Percentiles rank a stretch among this genome's conserved stretches.
Conservation (phyloP, 92 coral and sea anemone genomes). For the Palythoa caribaeorum region DNA sequence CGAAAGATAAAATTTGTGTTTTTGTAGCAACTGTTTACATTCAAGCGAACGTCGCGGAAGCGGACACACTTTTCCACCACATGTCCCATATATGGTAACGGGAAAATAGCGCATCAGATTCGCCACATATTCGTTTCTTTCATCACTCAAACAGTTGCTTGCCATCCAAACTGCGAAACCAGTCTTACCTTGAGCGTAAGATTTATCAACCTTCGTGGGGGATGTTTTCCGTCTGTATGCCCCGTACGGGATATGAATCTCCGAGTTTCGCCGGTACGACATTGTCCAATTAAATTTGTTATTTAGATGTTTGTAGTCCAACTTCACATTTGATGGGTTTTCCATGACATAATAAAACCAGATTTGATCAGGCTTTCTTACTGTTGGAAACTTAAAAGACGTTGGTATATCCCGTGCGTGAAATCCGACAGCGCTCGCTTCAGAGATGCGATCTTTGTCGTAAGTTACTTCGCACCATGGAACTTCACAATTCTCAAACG, state of each 20-base stretch:
- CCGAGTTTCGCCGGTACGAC: constrained; percentile 80
- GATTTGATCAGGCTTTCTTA: constrained; percentile 56
- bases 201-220: constrained; percentile 4
- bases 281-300: constrained; percentile 85
- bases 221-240: constrained; percentile 32
- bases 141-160: constrained; percentile 71
- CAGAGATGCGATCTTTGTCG: constrained; percentile 45
- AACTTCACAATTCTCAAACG: constrained; percentile 71
- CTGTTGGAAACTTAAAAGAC: constrained; percentile 42
- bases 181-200: constrained; percentile 56
- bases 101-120: constrained; percentile 40
- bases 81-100: neutral
- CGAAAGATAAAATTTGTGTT: constrained; percentile 66
- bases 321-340: constrained; percentile 62
- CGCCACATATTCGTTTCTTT: constrained; percentile 65
- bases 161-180: constrained; percentile 82
- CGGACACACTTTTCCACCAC: constrained; percentile 61
- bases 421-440: constrained; percentile 87
- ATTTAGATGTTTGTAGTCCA: constrained; percentile 34
- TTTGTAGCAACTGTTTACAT: constrained; percentile 47
- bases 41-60: constrained; percentile 60
- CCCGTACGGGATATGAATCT: constrained; percentile 79
- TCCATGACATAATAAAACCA: constrained; percentile 89
- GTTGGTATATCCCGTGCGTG: constrained; percentile 73
- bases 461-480: constrained; percentile 72